Conservation (phyloP, 1,140 invertebrate species). For the Laupala kohalensis region DNA sequence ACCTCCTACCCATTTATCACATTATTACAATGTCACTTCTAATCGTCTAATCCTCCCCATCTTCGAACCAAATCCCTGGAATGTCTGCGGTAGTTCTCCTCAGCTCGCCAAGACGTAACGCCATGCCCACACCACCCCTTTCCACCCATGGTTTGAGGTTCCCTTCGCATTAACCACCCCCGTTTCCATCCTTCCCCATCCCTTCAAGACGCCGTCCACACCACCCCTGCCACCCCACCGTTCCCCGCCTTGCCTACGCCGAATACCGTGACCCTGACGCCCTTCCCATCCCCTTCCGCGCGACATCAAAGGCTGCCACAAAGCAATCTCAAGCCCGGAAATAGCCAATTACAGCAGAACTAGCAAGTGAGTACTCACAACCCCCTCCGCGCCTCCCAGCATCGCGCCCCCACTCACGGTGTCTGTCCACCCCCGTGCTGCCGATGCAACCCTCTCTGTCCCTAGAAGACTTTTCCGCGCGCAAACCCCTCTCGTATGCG, state of each 20-base stretch:
- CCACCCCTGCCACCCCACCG: neutral
- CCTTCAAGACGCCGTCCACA: neutral
- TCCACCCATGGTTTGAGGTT: neutral
- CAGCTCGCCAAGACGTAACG: no score
- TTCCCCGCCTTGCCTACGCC: neutral
- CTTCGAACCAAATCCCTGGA: no score
- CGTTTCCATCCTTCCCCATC: neutral
- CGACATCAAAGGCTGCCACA: neutral
- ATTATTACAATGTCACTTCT: no score
- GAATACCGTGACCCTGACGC: neutral
- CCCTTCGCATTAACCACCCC: neutral
- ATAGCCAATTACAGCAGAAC: neutral
- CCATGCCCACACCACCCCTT: neutral
- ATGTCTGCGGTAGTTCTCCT: no score
- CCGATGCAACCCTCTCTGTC: neutral
- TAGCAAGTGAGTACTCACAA: neutral
- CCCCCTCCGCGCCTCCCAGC: no score
- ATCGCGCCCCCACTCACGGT: neutral
- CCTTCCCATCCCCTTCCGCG: neutral
- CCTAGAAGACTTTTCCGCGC: neutral
- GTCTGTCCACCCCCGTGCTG: neutral
- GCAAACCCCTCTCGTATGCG: no score
- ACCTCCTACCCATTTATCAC: no score
- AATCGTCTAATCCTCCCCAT: no score
- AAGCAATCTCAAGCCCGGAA: neutral